Conservation (phyloP, 2,113 vertebrate genomes). For the Ceyx cyanopectus region DNA sequence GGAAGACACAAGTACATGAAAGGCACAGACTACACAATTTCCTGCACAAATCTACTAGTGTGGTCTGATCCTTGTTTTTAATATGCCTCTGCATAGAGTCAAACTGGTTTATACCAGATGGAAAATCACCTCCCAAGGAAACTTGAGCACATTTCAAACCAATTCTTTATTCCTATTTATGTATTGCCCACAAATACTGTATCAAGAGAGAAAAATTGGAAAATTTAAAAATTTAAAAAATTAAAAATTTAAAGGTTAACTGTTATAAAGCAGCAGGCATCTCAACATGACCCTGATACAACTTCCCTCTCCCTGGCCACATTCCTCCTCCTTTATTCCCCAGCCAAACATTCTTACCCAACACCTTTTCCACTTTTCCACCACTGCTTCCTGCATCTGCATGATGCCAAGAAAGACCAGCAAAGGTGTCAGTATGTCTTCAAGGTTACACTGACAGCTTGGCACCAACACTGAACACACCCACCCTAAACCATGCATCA, state of each 20-base stretch:
- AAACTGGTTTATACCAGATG: not conserved
- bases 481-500: not conserved
- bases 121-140: not conserved
- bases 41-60: not conserved
- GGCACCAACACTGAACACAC: not conserved
- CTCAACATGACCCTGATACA: rapidly evolving
- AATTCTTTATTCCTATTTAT: not conserved
- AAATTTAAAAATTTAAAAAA: too few relatives aligned
- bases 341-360: not conserved
- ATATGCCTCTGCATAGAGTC: not conserved
- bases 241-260: not conserved
- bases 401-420: not conserved
- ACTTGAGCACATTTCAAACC: not conserved
- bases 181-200: not conserved
- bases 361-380: not conserved
- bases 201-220: not conserved
- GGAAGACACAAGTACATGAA: not conserved
- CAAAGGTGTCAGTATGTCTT: not conserved
- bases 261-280: not conserved
- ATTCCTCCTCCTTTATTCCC: not conserved
- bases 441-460: not conserved
- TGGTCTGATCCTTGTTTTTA: not conserved
- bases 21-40: not conserved
- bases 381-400: not conserved
- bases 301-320: not conserved